Conservation (phyloP, 2,797 vertebrate genomes). For the Cyclopterus lumpus region DNA sequence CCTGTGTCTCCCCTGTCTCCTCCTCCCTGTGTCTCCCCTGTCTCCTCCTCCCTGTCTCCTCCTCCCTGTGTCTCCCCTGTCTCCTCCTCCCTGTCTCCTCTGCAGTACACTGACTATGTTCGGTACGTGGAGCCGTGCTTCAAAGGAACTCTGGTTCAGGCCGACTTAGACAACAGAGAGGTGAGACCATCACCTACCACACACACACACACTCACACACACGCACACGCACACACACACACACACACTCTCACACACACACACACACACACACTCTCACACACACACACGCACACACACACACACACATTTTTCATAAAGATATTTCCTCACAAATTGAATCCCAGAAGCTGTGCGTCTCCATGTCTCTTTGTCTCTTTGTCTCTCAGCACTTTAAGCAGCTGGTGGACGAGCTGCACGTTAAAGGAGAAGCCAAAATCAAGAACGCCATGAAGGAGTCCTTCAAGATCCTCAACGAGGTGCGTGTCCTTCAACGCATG, state of each 20-base stretch:
- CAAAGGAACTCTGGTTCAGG: slow-evolving; percentile 94
- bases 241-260: slow-evolving; percentile 11
- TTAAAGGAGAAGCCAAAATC: slow-evolving; percentile 95
- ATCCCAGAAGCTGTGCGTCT: too few relatives aligned
- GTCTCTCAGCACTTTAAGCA: slow-evolving; percentile 92
- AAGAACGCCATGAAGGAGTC: slow-evolving; percentile 92
- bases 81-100: background rate
- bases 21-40: too few relatives aligned
- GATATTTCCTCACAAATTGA: too few relatives aligned
- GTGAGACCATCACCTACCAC: slow-evolving; percentile 80
- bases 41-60: too few relatives aligned
- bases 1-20: too few relatives aligned
- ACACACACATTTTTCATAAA: too few relatives aligned
- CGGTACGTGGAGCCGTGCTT: slow-evolving; percentile 97
- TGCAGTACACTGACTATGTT: slow-evolving; percentile 94
- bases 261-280: too few relatives aligned
- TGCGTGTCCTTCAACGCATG: slow-evolving; percentile 61
- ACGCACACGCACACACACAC: slow-evolving; percentile 5
- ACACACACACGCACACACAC: slow-evolving; percentile 1
- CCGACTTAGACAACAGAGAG: slow-evolving; percentile 96
- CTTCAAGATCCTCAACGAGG: slow-evolving; percentile 93
- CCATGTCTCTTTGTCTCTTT: background rate
- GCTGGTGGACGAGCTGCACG: slow-evolving; percentile 91
- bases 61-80: background rate
- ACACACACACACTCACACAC: slow-evolving; percentile 22